A percentile compares a stretch with the other conserved stretches of the same genome.
phyloP scores from a whole-genome alignment of 2,113 vertebrate species.

The Pollimyrus isidori region DNA sequence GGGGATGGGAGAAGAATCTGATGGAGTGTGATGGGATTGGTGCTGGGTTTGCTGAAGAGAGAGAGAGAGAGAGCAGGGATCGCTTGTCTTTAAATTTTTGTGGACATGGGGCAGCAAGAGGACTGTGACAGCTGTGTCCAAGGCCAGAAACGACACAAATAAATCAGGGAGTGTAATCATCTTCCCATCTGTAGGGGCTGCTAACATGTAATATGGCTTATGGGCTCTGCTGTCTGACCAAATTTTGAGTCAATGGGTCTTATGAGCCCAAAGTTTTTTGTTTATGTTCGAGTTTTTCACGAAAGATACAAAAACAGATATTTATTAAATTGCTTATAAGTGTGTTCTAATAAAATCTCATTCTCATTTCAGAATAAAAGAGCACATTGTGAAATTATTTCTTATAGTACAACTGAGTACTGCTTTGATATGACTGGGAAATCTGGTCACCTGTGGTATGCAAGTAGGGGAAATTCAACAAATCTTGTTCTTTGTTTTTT shows the following conservation, averaged over 20 bases:
- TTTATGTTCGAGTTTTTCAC: background rate
- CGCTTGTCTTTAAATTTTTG: background rate
- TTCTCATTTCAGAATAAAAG: background rate
- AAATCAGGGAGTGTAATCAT: background rate
- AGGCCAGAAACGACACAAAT: background rate
- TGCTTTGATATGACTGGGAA: background rate
- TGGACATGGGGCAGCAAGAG: background rate
- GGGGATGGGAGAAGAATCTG: conserved; percentile 31
- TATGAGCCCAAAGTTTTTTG: background rate
- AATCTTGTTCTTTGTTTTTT: background rate
- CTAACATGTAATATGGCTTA: background rate
- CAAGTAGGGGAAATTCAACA: background rate
- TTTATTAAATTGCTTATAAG: background rate
- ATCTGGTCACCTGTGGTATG: background rate
- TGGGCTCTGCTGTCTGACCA: background rate
- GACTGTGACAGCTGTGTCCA: background rate
- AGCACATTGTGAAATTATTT: background rate
- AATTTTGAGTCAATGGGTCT: background rate
- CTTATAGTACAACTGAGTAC: background rate
- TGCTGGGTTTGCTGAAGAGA: background rate
- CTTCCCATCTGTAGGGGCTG: background rate
- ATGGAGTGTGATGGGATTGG: background rate
- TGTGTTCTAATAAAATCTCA: background rate
- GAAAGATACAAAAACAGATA: background rate
- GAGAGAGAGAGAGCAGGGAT: background rate